These are phyloP conservation scores for Rhopalosiphum nymphaeae DNA, from an alignment of 2,888 invertebrate species.

Conservation along the genomic window DNA sequence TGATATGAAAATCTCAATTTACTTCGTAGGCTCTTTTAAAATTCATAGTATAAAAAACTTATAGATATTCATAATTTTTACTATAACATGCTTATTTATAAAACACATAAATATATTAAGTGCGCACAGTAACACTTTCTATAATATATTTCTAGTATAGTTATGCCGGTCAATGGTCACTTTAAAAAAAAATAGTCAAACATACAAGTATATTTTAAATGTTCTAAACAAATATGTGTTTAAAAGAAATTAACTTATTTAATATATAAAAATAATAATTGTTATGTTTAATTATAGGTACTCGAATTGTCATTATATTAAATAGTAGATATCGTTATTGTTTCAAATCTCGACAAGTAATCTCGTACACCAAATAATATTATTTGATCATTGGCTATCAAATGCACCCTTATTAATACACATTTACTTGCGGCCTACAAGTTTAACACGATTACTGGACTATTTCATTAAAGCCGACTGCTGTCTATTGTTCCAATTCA, in stretches of 20 bases:
- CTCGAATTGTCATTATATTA: background rate
- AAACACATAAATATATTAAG: background rate
- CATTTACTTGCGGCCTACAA: background rate
- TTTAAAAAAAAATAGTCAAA: background rate
- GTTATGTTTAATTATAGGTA: background rate
- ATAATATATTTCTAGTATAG: background rate
- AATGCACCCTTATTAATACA: background rate
- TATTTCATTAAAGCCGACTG: conserved; percentile 32
- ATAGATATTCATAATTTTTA: background rate
- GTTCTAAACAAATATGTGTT: background rate
- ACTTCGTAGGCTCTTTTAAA: background rate
- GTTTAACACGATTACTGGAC: conserved; percentile 24
- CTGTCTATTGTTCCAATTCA: conserved; percentile 31
- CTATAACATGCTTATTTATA: background rate
- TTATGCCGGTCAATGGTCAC: background rate
- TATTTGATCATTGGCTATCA: background rate
- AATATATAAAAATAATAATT: background rate
- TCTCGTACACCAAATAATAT: background rate
- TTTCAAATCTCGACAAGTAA: background rate
- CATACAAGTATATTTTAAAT: background rate
- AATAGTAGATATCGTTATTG: background rate
- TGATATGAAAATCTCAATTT: background rate
- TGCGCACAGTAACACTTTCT: background rate
- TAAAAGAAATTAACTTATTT: background rate
- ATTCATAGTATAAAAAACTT: background rate